Percentiles rank a stretch among this genome's conserved stretches.
Conservation (phyloP, 2,888 invertebrate species). For the Hirudinaria manillensis region DNA sequence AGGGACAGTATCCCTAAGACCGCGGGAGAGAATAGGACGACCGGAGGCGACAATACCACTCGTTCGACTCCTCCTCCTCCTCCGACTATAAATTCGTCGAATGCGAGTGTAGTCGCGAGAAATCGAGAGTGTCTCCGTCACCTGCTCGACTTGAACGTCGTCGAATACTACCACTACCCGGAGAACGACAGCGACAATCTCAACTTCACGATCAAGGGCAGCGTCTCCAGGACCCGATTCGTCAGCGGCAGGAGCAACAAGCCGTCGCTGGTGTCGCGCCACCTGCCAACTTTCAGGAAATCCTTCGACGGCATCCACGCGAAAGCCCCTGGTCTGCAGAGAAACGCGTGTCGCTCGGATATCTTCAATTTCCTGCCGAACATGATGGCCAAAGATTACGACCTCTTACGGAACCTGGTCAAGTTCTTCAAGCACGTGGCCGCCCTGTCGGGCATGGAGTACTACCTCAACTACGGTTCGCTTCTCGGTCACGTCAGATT, state of each 20-base stretch:
- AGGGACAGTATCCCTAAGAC: too few relatives aligned
- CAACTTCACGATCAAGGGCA: background rate
- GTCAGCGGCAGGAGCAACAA: too few relatives aligned
- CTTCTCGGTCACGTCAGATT: background rate
- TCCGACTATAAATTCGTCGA: too few relatives aligned
- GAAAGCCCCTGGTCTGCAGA: background rate
- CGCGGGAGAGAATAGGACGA: too few relatives aligned
- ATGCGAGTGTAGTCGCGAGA: background rate
- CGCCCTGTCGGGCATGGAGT: background rate
- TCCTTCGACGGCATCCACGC: background rate
- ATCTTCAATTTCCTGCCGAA: background rate
- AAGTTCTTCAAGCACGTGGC: slow-evolving; percentile 16
- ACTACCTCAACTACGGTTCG: background rate
- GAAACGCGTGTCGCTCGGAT: background rate
- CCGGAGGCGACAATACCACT: too few relatives aligned
- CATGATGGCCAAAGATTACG: background rate
- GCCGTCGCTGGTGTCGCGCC: too few relatives aligned
- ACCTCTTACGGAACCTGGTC: background rate
- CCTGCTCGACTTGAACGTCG: background rate
- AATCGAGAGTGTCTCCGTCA: background rate
- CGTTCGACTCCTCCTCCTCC: too few relatives aligned
- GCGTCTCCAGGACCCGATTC: background rate
- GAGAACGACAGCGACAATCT: background rate
- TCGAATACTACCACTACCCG: background rate
- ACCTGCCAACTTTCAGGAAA: too few relatives aligned